Evolutionary conservation across 2,888 invertebrate genomes (phyloP).

Genomic region (Ypsolopha sequella): DNA sequence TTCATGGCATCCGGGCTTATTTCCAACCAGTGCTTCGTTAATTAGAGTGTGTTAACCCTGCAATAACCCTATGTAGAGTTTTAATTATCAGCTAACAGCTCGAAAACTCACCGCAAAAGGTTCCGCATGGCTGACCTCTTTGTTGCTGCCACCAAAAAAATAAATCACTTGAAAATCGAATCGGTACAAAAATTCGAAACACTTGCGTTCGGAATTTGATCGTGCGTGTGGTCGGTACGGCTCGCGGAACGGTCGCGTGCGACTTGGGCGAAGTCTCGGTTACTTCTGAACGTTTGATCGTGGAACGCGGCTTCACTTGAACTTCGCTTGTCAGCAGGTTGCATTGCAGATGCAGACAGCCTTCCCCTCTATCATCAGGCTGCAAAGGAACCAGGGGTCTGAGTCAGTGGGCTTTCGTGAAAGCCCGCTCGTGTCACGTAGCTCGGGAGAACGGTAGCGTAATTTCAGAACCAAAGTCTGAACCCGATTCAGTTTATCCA

Average conservation of each 20-base stretch:
- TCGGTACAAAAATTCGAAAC: conserved; percentile 15
- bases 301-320: conserved; percentile 46
- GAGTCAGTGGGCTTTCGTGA: too few species aligned
- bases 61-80: neutral
- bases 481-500: too few species aligned
- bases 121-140: conserved; percentile 45
- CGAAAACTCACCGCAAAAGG: conserved; percentile 44
- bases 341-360: conserved; percentile 44
- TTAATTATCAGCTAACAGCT: conserved; percentile 12
- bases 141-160: conserved; percentile 21
- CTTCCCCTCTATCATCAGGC: neutral
- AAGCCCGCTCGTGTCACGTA: too few species aligned
- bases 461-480: too few species aligned
- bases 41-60: conserved; percentile 1
- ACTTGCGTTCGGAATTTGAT: conserved; percentile 21
- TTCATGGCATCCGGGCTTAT: conserved; percentile 1
- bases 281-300: conserved; percentile 34
- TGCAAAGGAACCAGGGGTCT: neutral
- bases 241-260: conserved; percentile 31
- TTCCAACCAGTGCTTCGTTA: neutral
- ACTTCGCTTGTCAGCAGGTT: conserved; percentile 41
- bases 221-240: conserved; percentile 24
- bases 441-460: too few species aligned
- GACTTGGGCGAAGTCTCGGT: conserved; percentile 38
- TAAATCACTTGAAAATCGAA: conserved; percentile 10